Conservation (phyloP, 2,113 vertebrate genomes). For the Pomatorhinus ruficollis region DNA sequence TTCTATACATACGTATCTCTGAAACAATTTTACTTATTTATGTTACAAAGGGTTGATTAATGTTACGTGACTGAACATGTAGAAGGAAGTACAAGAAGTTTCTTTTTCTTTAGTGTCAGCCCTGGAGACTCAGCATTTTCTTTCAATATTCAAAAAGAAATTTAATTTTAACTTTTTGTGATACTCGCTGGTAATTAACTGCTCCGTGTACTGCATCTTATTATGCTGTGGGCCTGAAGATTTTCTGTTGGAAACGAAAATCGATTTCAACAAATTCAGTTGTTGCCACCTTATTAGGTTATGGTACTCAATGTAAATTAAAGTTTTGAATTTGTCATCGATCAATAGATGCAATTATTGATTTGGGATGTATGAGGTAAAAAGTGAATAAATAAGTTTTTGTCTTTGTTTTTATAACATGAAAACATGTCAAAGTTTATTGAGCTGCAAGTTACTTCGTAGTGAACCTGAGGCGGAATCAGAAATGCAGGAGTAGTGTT, state of each 20-base stretch:
- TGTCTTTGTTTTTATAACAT: conserved; percentile 39
- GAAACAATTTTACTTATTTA: neutral
- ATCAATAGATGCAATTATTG: conserved; percentile 75
- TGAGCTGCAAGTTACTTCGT: neutral
- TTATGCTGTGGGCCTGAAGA: neutral
- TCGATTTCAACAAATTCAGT: conserved; percentile 70
- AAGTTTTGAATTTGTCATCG: conserved; percentile 71
- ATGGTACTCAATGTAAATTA: conserved; percentile 72
- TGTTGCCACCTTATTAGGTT: conserved; percentile 73
- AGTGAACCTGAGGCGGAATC: neutral
- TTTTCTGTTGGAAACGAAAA: conserved; percentile 71
- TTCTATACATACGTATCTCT: neutral
- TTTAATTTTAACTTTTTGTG: conserved; percentile 24
- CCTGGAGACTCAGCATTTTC: neutral
- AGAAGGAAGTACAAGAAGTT: neutral
- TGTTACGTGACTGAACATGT: neutral
- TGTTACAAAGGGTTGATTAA: neutral
- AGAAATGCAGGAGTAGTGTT: neutral
- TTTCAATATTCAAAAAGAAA: neutral
- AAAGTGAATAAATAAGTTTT: conserved; percentile 64
- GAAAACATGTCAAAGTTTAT: conserved; percentile 35
- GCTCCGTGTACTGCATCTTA: neutral
- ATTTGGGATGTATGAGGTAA: conserved; percentile 59
- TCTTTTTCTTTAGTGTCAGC: neutral
- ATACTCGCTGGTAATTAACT: conserved; percentile 62